These are phyloP conservation scores for Lemur catta DNA, from an alignment of 2,797 vertebrate species.

Conservation along the genomic window DNA sequence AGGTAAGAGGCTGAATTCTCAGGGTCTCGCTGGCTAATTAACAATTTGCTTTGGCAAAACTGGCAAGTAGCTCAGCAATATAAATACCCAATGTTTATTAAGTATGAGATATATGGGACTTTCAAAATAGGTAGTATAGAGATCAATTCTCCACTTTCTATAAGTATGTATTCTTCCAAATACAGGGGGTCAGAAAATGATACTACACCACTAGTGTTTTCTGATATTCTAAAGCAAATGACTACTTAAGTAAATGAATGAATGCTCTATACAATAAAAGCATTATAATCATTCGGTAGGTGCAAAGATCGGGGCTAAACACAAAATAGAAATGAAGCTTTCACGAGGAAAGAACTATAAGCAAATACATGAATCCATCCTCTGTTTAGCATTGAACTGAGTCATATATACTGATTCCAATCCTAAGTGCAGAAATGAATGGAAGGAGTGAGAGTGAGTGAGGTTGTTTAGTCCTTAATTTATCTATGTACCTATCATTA, in stretches of 20 bases:
- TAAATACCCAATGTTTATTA: background rate
- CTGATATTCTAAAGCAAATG: background rate
- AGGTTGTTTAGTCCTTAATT: background rate
- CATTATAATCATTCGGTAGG: background rate
- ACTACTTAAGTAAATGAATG: background rate
- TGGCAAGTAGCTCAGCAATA: background rate
- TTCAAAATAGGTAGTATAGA: background rate
- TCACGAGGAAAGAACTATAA: background rate
- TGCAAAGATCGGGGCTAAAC: background rate
- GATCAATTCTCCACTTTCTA: background rate
- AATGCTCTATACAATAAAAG: background rate
- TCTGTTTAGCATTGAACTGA: background rate
- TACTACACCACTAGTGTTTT: background rate
- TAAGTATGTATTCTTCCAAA: background rate
- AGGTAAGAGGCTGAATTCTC: constrained; percentile 12
- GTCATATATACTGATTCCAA: background rate
- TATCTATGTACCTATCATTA: background rate
- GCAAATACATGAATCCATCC: background rate
- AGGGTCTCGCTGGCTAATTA: constrained; percentile 18
- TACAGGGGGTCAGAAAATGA: background rate
- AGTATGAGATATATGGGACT: background rate
- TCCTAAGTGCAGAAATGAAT: background rate
- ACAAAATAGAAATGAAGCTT: background rate
- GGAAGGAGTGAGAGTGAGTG: background rate
- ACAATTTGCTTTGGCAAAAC: constrained; percentile 30